phyloP scores from a whole-genome alignment of 1,140 invertebrate species.

The silkworm (Bombyx mori) region ASM3026992v2 NC_085127.1:2240001-2240500 shows the following conservation, averaged over 20 bases:
- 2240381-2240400: conserved; percentile 45
- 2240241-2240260: too few species aligned
- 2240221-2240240: conserved; percentile 53
- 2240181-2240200: conserved; percentile 2
- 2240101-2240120: conserved; percentile 59
- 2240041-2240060: conserved; percentile 66
- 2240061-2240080: conserved; percentile 52
- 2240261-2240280: conserved; percentile 38
- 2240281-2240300: conserved; percentile 51
- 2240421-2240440: conserved; percentile 50
- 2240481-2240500: conserved; percentile 60
- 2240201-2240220: too few species aligned
- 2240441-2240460: conserved; percentile 48
- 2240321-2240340: conserved; percentile 56
- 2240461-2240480: conserved; percentile 52
- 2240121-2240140: too few species aligned
- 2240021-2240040: conserved; percentile 62
- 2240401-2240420: conserved; percentile 29
- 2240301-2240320: conserved; percentile 50
- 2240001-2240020: conserved; percentile 68
- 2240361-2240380: conserved; percentile 64
- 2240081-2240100: conserved; percentile 52
- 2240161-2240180: conserved; percentile 15
- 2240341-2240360: conserved; percentile 58
- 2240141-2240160: conserved; percentile 29